Conservation (phyloP, 2,113 vertebrate species). For the Tricholaema leucomelas region DNA sequence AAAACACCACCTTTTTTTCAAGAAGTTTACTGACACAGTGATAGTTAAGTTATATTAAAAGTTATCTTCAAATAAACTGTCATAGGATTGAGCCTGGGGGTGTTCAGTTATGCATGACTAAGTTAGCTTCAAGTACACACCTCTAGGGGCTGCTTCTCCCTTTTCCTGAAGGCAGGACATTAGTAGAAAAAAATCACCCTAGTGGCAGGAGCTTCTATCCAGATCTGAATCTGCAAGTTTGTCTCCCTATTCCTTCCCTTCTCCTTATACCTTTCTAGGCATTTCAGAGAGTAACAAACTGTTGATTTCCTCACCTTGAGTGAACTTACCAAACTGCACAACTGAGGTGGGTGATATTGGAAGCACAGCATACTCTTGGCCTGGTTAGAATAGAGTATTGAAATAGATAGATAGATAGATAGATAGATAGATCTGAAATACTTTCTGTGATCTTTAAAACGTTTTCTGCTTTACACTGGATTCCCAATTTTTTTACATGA, state of each 20-base stretch:
- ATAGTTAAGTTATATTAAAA: neutral
- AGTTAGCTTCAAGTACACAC: neutral
- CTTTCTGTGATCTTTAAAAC: neutral
- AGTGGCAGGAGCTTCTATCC: neutral
- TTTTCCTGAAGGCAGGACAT: neutral
- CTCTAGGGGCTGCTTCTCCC: neutral
- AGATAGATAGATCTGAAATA: neutral
- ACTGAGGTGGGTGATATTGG: neutral
- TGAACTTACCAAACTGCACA: neutral
- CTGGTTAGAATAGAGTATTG: neutral
- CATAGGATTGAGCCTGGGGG: neutral
- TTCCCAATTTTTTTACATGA: neutral
- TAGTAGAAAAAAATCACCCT: neutral
- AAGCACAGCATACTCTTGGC: neutral
- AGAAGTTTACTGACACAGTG: neutral
- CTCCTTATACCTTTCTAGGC: neutral
- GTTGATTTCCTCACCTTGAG: neutral
- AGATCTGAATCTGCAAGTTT: neutral
- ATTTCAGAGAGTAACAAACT: neutral
- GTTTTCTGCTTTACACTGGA: neutral
- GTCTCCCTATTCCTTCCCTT: neutral
- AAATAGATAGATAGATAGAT: too few relatives aligned
- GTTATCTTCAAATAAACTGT: neutral
- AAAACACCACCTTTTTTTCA: neutral
- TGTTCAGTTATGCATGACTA: neutral